Percentiles rank a stretch among this genome's conserved stretches.
phyloP scores from a whole-genome alignment of 1,140 invertebrate species.

The Coboldia fuscipes region DNA sequence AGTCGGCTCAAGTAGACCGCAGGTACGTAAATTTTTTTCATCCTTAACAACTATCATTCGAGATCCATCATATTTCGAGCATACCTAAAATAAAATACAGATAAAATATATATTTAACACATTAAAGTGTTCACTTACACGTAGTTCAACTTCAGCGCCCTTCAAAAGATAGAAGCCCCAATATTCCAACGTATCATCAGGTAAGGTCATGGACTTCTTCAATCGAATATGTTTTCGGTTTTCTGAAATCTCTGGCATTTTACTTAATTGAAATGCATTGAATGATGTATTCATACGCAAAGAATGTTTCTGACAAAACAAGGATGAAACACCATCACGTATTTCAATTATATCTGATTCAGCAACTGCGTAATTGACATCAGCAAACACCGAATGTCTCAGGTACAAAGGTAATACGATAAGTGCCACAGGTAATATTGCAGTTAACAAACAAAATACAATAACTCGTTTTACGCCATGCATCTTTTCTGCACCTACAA shows the following conservation, averaged over 20 bases:
- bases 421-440: slow-evolving; percentile 43
- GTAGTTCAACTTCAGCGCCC: slow-evolving; percentile 47
- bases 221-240: slow-evolving; percentile 51
- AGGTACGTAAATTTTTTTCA: slow-evolving; percentile 47
- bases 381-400: slow-evolving; percentile 43
- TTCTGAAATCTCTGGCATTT: slow-evolving; percentile 39
- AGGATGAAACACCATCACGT: slow-evolving; percentile 47
- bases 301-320: slow-evolving; percentile 56
- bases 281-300: slow-evolving; percentile 57
- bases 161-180: slow-evolving; percentile 70
- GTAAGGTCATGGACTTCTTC: slow-evolving; percentile 58
- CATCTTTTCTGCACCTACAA: too few relatives aligned
- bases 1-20: slow-evolving; percentile 47
- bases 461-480: slow-evolving; percentile 48
- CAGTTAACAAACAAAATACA: slow-evolving; percentile 48
- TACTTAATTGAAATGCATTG: slow-evolving; percentile 58
- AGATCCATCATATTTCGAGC: slow-evolving; percentile 54
- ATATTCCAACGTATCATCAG: slow-evolving; percentile 69
- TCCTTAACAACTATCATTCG: slow-evolving; percentile 59
- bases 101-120: too few relatives aligned
- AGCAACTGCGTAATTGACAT: slow-evolving; percentile 48
- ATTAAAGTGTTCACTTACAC: too few relatives aligned
- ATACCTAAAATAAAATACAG: too few relatives aligned
- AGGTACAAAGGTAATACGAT: slow-evolving; percentile 54
- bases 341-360: slow-evolving; percentile 66